phyloP scores from a whole-genome alignment of 2,888 invertebrate species.

The Cataglyphis cursor region DNA sequence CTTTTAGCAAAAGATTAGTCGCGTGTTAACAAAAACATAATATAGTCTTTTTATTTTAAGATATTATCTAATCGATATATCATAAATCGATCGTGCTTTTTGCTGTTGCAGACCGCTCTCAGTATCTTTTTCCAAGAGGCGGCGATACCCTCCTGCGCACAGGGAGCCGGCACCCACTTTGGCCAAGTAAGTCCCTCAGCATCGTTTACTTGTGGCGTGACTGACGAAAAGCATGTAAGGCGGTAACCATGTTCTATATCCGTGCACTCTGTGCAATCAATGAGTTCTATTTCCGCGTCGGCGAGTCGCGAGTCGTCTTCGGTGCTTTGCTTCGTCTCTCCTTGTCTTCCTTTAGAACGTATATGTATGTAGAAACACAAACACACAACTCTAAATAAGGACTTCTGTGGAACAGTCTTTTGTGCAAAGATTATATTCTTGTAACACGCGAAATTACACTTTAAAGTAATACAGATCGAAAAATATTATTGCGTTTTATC shows the following conservation, averaged over 20 bases:
- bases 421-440: background rate
- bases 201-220: constrained; percentile 16
- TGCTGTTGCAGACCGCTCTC: constrained; percentile 93
- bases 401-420: background rate
- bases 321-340: background rate
- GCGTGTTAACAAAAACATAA: background rate
- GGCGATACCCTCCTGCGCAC: constrained; percentile 92
- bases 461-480: background rate
- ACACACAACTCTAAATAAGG: background rate
- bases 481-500: background rate
- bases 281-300: constrained; percentile 34
- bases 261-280: constrained; percentile 20
- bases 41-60: constrained; percentile 13
- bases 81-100: constrained; percentile 16
- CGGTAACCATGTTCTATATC: constrained; percentile 16
- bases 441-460: background rate
- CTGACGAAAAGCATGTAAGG: constrained; percentile 26
- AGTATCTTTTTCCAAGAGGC: constrained; percentile 99
- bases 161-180: constrained; percentile 92
- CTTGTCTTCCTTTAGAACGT: constrained; percentile 1
- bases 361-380: background rate
- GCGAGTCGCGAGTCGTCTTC: constrained; percentile 3
- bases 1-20: background rate
- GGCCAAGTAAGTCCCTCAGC: constrained; percentile 90
- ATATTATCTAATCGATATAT: constrained; percentile 28